These are phyloP conservation scores for Graphium colonna DNA, from an alignment of 2,888 invertebrate genomes.

Conservation along the genomic window DNA sequence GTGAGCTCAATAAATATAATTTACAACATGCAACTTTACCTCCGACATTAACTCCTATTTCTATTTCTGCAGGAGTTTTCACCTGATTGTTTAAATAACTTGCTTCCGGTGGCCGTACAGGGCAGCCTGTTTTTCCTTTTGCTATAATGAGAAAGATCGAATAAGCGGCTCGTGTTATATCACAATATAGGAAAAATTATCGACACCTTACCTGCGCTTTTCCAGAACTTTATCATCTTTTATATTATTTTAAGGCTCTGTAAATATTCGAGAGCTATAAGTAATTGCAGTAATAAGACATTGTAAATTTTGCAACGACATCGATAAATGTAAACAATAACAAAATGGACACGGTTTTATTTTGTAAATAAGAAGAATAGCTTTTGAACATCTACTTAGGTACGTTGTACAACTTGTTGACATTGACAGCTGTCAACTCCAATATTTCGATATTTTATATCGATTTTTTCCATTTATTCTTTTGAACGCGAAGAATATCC, in stretches of 20 bases:
- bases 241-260: conserved; percentile 17
- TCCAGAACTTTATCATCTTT: conserved; percentile 89
- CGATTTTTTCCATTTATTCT: no score
- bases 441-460: neutral
- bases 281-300: conserved; percentile 34
- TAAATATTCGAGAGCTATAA: conserved; percentile 32
- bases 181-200: conserved; percentile 17
- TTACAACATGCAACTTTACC: conserved; percentile 40
- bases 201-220: conserved; percentile 81
- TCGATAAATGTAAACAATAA: conserved; percentile 52
- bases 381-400: conserved; percentile 8
- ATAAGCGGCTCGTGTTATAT: conserved; percentile 20
- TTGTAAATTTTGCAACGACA: conserved; percentile 42
- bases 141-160: conserved; percentile 42
- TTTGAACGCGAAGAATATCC: no score
- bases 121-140: conserved; percentile 74
- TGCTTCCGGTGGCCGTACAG: conserved; percentile 70
- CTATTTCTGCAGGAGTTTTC: conserved; percentile 43
- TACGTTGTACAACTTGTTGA: conserved; percentile 7
- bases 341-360: conserved; percentile 51
- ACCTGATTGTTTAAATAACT: conserved; percentile 22
- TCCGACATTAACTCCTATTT: conserved; percentile 50
- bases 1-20: conserved; percentile 8
- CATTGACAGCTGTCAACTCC: conserved; percentile 5
- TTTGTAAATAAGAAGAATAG: conserved; percentile 32